Evolutionary conservation across 2,113 vertebrate genomes (phyloP).

Genomic region (Larimichthys polyactis): DNA sequence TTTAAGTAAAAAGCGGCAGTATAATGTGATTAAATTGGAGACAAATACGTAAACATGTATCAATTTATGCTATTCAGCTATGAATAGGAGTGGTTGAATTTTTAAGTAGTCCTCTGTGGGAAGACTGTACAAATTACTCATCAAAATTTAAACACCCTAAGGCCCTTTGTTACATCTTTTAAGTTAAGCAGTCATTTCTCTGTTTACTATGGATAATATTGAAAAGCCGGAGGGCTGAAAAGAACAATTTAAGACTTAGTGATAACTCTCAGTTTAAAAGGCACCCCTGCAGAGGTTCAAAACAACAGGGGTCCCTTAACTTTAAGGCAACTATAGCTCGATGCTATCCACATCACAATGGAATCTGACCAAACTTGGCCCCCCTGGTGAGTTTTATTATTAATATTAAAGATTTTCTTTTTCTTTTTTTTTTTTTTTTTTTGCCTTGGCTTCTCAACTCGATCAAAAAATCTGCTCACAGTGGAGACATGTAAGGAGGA

Average conservation of each 20-base stretch:
- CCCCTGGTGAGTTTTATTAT: constrained; percentile 37
- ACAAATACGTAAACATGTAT: not conserved
- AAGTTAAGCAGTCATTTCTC: constrained; percentile 25
- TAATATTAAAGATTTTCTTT: constrained; percentile 25
- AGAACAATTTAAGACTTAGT: constrained; percentile 49
- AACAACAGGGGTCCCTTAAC: constrained; percentile 40
- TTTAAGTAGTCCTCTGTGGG: constrained; percentile 4
- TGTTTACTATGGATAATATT: constrained; percentile 45
- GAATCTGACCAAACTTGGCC: constrained; percentile 10
- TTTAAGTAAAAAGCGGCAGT: not conserved
- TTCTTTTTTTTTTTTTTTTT: not conserved
- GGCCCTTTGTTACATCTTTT: constrained; percentile 40
- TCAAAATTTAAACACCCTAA: constrained; percentile 44
- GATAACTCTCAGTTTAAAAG: constrained; percentile 35
- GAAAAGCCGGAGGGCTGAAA: constrained; percentile 32
- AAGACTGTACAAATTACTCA: constrained; percentile 28
- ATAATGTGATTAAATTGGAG: constrained; percentile 12
- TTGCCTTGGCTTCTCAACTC: not conserved
- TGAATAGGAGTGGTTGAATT: constrained; percentile 4
- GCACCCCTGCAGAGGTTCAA: constrained; percentile 51
- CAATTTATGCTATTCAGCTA: not conserved
- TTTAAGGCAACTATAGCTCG: constrained; percentile 27
- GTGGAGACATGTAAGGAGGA: constrained; percentile 33
- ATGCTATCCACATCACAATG: constrained; percentile 17
- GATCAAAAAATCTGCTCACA: not conserved